These are phyloP conservation scores for Anastatus disparis DNA, from an alignment of 1,140 invertebrate genomes.

Conservation along the genomic window DNA sequence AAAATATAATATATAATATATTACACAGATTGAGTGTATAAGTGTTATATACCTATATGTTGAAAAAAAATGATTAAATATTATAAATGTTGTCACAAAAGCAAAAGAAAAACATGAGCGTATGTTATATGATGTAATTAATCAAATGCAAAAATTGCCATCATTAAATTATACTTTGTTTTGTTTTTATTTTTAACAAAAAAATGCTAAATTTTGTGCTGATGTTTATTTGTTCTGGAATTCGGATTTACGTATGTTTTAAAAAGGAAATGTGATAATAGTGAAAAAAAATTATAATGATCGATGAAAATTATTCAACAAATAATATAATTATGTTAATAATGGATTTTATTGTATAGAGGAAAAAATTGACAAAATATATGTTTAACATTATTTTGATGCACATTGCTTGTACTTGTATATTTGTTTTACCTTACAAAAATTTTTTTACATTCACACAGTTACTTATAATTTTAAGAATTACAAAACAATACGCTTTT, in stretches of 20 bases:
- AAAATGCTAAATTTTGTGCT: no score
- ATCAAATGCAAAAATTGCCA: neutral
- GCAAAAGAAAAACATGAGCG: no score
- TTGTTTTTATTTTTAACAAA: no score
- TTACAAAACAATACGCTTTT: no score
- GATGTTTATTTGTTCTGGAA: neutral
- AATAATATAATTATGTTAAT: conserved; percentile 30
- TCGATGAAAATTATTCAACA: conserved; percentile 10
- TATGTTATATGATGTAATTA: conserved; percentile 24
- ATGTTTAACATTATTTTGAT: conserved; percentile 32
- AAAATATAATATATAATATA: conserved; percentile 17
- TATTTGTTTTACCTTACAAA: no score
- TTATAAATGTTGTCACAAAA: conserved; percentile 34
- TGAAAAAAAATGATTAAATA: conserved; percentile 28
- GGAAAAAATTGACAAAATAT: conserved; percentile 22
- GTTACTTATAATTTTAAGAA: no score
- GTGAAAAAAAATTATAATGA: conserved; percentile 11
- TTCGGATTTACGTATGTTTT: conserved; percentile 13
- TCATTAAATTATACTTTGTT: neutral
- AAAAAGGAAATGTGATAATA: neutral
- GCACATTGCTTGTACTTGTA: conserved; percentile 4
- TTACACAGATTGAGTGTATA: conserved; percentile 30
- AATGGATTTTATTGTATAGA: conserved; percentile 24
- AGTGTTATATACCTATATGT: conserved; percentile 38
- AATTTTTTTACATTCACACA: no score